Evolutionary conservation across 2,797 vertebrate species (phyloP).

Genomic region (Scleropages formosus): DNA sequence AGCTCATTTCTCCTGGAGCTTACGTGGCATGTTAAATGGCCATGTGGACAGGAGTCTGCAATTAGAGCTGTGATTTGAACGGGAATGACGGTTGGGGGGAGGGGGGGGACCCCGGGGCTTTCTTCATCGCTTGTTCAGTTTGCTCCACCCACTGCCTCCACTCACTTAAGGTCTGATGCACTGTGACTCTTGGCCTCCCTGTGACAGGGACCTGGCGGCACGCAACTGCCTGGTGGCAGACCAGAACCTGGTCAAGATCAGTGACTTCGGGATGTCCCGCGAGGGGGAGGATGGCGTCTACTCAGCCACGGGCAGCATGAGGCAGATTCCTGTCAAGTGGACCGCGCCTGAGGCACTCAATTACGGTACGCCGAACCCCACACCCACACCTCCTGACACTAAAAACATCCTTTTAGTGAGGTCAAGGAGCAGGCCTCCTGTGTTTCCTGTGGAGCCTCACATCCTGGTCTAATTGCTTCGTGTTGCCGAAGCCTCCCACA

Average conservation of each 20-base stretch:
- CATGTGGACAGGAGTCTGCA: slow-evolving; percentile 20
- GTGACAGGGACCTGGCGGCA: slow-evolving; percentile 85
- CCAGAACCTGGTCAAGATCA: slow-evolving; percentile 87
- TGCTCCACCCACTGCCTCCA: no score
- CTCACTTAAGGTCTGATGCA: neutral
- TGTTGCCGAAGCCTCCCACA: neutral
- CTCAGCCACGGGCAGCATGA: slow-evolving; percentile 80
- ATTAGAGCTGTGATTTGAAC: slow-evolving; percentile 36
- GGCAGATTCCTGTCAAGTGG: slow-evolving; percentile 96
- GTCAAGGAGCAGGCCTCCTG: slow-evolving; percentile 60
- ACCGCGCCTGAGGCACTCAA: slow-evolving; percentile 92
- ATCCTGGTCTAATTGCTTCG: neutral
- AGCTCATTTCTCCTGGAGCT: slow-evolving; percentile 36
- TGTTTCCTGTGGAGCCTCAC: slow-evolving; percentile 28
- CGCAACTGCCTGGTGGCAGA: slow-evolving; percentile 93
- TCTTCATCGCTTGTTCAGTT: neutral
- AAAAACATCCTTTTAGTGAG: slow-evolving; percentile 43
- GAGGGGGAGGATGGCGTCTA: slow-evolving; percentile 88
- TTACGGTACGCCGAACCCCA: slow-evolving; percentile 72
- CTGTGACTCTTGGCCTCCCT: neutral
- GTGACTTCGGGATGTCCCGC: slow-evolving; percentile 97
- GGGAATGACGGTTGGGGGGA: neutral
- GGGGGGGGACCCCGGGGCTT: neutral
- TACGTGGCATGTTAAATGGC: slow-evolving; percentile 41
- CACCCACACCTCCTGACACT: no score